Base-by-base conservation (phyloP, 2,888 invertebrate genomes). In the Empis stercorea region DNA sequence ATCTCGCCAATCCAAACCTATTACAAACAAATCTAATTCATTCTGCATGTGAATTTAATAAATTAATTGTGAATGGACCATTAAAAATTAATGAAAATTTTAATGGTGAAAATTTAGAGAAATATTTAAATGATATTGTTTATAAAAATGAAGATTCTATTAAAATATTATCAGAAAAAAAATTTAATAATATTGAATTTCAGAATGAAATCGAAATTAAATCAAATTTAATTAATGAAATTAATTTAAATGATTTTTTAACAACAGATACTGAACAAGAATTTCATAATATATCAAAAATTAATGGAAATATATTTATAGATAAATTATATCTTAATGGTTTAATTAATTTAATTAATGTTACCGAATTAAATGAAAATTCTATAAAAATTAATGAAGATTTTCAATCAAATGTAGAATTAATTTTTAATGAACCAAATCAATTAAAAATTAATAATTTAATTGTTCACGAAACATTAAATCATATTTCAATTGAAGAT, bases 41-140 rank as follows among this genome's bases (percentile, higher is more conserved):
- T 5, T 63, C 74, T 2, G 65, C 68, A 34, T 70, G 72, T 5
- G 63, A 69, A 49, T 76, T 79, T 47, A 59, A 59, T 10, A 57
- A 71, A 40, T 58, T 80, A 10, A 61, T 69, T 54, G 71, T 79
- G 0, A 59, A 67, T 10, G 79, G 79, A 7, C 58, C 68, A 1
- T 55, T 79, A 15, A 59, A 62, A 14, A 53, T 79, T 5, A 60
- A 62, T 5, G 63, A 71, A n/a, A 56, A 58, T 10, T 58, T 74
- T 5, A 72, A 75, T 54, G 63, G 62, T 1, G 56, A 59, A 6
- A 56, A 59, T 40, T 69, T 73, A 45, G 57, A 63, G n/a, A 47
- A 57, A 5, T 37, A 64, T 14, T 59, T 79, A 1, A 58, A 63
- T 1, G 73, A 78, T 58, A 55, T 79, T 5, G 59, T 76, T 4